These are phyloP conservation scores for Seriola dumerili DNA, from an alignment of 2,113 vertebrate species.

Conservation along the genomic window DNA sequence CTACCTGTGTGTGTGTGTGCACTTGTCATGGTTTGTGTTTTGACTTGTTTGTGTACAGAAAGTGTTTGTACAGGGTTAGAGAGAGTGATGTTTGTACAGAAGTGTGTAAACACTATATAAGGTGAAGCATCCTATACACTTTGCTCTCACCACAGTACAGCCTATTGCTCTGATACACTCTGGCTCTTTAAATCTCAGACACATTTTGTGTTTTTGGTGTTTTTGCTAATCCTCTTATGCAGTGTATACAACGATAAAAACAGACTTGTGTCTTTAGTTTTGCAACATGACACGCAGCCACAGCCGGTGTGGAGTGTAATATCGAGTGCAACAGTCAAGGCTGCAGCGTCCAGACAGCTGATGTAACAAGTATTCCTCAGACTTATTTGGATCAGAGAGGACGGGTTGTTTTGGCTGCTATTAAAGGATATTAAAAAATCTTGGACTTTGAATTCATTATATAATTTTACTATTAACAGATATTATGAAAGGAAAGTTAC, in stretches of 20 bases:
- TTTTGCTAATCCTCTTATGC: conserved; percentile 57
- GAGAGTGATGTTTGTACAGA: background rate
- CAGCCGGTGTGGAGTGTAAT: conserved; percentile 1
- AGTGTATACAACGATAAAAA: conserved; percentile 48
- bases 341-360: background rate
- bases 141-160: conserved; percentile 3
- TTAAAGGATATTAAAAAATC: background rate
- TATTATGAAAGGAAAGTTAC: background rate
- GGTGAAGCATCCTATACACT: background rate
- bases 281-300: conserved; percentile 5
- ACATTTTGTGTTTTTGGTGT: conserved; percentile 33
- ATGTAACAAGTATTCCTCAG: conserved; percentile 19
- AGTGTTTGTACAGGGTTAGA: background rate
- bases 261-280: conserved; percentile 20
- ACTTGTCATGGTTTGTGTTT: background rate
- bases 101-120: conserved; percentile 9
- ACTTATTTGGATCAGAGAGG: conserved; percentile 34
- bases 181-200: conserved; percentile 4
- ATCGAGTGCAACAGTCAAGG: conserved; percentile 14
- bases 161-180: conserved; percentile 17
- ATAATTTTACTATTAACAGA: background rate
- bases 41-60: background rate
- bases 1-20: background rate
- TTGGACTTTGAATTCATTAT: conserved; percentile 6
- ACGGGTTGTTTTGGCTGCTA: conserved; percentile 8